These are phyloP conservation scores for Lottia scabra DNA, from an alignment of 2,888 invertebrate genomes.

Conservation along the genomic window DNA sequence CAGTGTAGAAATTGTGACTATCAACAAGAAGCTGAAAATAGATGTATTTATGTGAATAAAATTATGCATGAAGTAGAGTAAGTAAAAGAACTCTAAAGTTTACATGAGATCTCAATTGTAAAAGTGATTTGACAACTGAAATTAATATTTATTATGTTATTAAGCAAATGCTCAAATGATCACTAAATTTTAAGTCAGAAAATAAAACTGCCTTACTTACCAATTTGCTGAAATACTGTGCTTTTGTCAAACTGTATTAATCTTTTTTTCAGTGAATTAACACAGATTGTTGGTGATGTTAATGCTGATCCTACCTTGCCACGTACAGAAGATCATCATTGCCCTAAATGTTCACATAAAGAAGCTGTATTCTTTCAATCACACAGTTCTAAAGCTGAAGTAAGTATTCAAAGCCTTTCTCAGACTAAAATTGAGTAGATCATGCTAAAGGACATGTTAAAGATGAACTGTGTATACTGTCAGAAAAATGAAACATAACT, in stretches of 20 bases:
- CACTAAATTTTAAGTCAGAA: no score
- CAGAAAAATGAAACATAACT: no score
- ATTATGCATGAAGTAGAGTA: slow-evolving; percentile 99
- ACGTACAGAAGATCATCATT: slow-evolving; percentile 97
- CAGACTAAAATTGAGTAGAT: no score
- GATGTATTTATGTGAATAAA: slow-evolving; percentile 99
- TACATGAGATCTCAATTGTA: no score
- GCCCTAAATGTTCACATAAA: slow-evolving; percentile 93
- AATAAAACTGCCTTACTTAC: no score
- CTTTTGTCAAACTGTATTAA: background rate
- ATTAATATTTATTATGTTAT: no score
- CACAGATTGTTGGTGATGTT: slow-evolving; percentile 98
- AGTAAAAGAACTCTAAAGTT: slow-evolving; percentile 70
- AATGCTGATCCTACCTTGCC: slow-evolving; percentile 98
- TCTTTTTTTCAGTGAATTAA: slow-evolving; percentile 83
- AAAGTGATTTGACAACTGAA: no score
- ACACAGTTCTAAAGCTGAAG: slow-evolving; percentile 93
- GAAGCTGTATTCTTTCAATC: slow-evolving; percentile 99
- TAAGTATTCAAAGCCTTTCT: slow-evolving; percentile 41
- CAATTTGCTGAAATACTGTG: no score
- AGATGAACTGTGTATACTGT: no score
- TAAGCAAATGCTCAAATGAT: no score
- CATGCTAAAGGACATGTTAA: no score
- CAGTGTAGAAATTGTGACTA: slow-evolving; percentile 97
- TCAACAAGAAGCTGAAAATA: slow-evolving; percentile 95